Evolutionary conservation across 2,888 invertebrate species (phyloP), one percentile per base, ranked within the genome.

Genomic region (Drosophila differens): DNA sequence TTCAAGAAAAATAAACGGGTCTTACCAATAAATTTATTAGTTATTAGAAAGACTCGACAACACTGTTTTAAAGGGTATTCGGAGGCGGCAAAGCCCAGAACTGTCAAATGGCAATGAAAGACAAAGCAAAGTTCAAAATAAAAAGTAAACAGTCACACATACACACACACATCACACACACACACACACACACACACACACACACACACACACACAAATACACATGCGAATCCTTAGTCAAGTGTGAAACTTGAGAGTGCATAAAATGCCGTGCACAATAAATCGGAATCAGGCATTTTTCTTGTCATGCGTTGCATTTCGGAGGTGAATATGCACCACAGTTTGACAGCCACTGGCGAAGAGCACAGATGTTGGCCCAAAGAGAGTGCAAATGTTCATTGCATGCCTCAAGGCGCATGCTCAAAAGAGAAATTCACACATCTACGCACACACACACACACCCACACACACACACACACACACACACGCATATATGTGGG

Each of bases 101-200:
- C 55, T 62, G 64, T 55, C 64, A 53, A 66, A 73, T 70, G 73
- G 58, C 68, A 68, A 63, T 69, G 64, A 76, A 70, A 73, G 69
- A 69, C 76, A 73, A 78, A 67, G 69, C 69, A 79, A 83, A 83
- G 79, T 78, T 79, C 70, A 81, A 74, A 60, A 72, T 58, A 74
- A 64, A 83, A 66, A 28, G 30, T 62, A 75, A 75, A 76, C 47
- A 69, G 49, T 52, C 47, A 53, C 51, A 58, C 64, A 28, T n/a
- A n/a, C n/a, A n/a, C n/a, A 64, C 19, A 51, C 58, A 60, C 61
- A 57, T n/a, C 16, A 37, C 28, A 71, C 57, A 75, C 74, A 74
- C 61, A 72, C 39, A 69, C 49, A 54, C 51, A 63, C 22, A 51
- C 35, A 49, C 54, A 58, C 64, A 28, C 25, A 28, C 28, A 28